A percentile compares a stretch with the other conserved stretches of the same genome.
phyloP scores from a whole-genome alignment of 2,797 vertebrate species.

The Coccyzus lansbergi region DNA sequence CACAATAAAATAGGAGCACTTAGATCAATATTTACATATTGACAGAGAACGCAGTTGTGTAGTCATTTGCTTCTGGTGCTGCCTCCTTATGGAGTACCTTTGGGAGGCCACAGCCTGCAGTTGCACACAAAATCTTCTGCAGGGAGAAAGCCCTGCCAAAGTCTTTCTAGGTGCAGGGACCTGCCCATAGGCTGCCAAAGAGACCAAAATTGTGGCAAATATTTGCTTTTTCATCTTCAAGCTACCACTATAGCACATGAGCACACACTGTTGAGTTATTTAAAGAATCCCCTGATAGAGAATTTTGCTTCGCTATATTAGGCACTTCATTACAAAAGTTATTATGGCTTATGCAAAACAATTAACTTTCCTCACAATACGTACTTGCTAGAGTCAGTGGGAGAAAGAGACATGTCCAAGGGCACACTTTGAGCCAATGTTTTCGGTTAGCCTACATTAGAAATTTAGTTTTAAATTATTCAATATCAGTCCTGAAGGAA shows the following conservation, averaged over 20 bases:
- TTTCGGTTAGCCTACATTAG: not conserved
- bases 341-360: conserved; percentile 52
- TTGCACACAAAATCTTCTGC: not conserved
- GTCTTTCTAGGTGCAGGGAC: not conserved
- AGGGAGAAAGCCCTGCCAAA: not conserved
- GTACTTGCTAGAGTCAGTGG: not conserved
- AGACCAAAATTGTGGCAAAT: not conserved
- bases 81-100: not conserved
- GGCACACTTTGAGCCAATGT: not conserved
- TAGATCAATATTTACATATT: conserved; percentile 80
- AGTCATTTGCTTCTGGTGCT: not conserved
- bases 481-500: not conserved
- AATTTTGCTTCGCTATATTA: not conserved
- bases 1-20: conserved; percentile 61
- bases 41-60: not conserved
- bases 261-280: not conserved
- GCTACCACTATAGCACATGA: not conserved
- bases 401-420: not conserved
- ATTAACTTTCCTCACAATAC: not conserved
- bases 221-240: not conserved
- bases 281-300: conserved; percentile 9
- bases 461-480: not conserved
- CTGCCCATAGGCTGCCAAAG: not conserved
- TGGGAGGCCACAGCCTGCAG: not conserved
- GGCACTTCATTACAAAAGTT: conserved; percentile 43